Evolutionary conservation across 2,888 invertebrate species (phyloP).

Genomic region (Acleris sparsana): DNA sequence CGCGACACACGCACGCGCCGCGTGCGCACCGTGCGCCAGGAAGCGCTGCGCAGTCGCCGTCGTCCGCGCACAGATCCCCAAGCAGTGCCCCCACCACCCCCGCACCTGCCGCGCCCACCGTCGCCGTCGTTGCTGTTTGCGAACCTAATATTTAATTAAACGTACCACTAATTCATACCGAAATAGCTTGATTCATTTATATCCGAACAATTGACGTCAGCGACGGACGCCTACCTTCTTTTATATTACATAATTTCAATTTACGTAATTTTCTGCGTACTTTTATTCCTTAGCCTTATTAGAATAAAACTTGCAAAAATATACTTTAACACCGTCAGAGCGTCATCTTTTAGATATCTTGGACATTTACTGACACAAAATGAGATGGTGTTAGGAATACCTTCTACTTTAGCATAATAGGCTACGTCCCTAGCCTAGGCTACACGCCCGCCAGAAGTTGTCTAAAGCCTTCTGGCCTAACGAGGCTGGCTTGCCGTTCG

Average conservation of each 20-base stretch:
- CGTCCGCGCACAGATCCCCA: constrained; percentile 89
- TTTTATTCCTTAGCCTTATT: no score
- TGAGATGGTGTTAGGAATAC: constrained; percentile 4
- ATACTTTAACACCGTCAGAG: no score
- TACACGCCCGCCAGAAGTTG: constrained; percentile 9
- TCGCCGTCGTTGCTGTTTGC: constrained; percentile 76
- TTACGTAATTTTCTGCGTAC: no score
- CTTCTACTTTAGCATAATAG: constrained; percentile 8
- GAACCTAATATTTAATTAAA: constrained; percentile 50
- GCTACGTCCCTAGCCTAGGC: no score
- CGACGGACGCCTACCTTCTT: no score
- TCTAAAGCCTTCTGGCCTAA: constrained; percentile 13
- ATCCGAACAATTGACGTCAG: neutral
- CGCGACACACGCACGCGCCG: constrained; percentile 89
- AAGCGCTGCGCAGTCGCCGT: constrained; percentile 82
- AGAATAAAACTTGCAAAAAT: no score
- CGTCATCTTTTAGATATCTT: no score
- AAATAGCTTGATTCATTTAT: neutral
- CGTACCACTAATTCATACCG: neutral
- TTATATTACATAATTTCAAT: no score
- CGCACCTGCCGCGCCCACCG: constrained; percentile 81
- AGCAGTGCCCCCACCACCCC: constrained; percentile 85
- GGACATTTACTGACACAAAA: no score
- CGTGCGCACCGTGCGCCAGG: constrained; percentile 88
- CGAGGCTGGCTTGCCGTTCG: constrained; percentile 2